Base-by-base conservation (phyloP, 2,797 vertebrate species). In the Melanogrammus aeglefinus region DNA sequence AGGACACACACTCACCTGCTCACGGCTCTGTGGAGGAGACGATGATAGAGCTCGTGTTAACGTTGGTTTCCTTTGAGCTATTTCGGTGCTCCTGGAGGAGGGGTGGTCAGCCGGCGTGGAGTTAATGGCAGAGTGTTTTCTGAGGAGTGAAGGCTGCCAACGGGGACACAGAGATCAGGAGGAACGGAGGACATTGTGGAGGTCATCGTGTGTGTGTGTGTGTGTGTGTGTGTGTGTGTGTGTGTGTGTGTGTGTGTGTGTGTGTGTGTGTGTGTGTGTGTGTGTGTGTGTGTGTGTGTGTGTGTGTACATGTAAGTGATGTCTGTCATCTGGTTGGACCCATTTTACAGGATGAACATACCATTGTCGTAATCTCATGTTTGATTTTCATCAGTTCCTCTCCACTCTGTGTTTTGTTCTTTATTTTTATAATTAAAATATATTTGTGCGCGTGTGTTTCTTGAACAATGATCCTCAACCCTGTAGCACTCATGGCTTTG, bases 111-210 rank as follows among this genome's bases (percentile, higher is more conserved):
- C 6, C 1, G 47, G 18, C 6, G 21, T 63, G 57, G 57, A 63
- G 21, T 5, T 3, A 63, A 24, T 24, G 4, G 5, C 47, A 10
- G 7, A 57, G 47, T 57, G 47, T 57, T 21, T 57, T 44, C 3
- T 44, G 41, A 44, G 41, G 38, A 39, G 38, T 39, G 38, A 39
- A 33, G 36, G 36, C 36, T 38, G 6, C 8, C 36, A 38, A 12
- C 9, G 14, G 10, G 10, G 41, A 44, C 12, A 21, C 12, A 16
- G 51, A 4, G 51, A 21, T 18, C 16, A 57, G n/a, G 1, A n/a
- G 36, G 51, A n/a, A 63, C n/a, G 21, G 57, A 77, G 38, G 81
- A 74, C 74, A 73, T 44, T 35, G 79, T 63, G 66, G 75, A 75
- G 33, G 27, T 16, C 18, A 6, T 63, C 4, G 21, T 63, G 57